phyloP scores from a whole-genome alignment of 2,113 vertebrate genomes.

The Atherinomorus stipes region DNA sequence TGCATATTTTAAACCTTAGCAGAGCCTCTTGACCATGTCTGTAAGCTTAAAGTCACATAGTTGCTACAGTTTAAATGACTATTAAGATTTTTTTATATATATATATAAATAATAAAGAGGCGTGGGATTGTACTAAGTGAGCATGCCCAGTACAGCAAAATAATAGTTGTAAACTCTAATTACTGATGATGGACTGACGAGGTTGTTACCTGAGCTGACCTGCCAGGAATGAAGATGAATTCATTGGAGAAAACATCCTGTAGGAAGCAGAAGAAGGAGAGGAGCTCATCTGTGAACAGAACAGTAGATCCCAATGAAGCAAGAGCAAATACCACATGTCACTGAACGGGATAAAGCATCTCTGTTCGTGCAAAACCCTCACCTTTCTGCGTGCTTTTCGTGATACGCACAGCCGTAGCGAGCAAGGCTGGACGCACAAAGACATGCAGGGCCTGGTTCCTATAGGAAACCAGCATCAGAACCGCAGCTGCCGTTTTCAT shows the following conservation, averaged over 20 bases:
- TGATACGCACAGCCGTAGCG: conserved; percentile 81
- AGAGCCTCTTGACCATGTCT: too few relatives aligned
- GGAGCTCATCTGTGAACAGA: conserved; percentile 87
- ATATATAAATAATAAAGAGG: neutral
- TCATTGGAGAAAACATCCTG: conserved; percentile 88
- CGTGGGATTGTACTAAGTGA: too few relatives aligned
- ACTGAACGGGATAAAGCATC: neutral
- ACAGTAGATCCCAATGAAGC: neutral
- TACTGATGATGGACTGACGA: conserved; percentile 1
- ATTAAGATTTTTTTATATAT: too few relatives aligned
- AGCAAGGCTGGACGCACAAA: conserved; percentile 91
- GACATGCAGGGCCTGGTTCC: conserved; percentile 90
- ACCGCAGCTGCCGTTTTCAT: conserved; percentile 76
- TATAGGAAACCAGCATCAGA: conserved; percentile 90
- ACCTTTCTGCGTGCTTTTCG: conserved; percentile 85
- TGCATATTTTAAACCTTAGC: too few relatives aligned
- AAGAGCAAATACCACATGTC: neutral
- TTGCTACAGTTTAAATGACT: too few relatives aligned
- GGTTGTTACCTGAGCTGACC: conserved; percentile 83
- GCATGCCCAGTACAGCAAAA: neutral
- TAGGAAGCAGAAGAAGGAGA: conserved; percentile 88
- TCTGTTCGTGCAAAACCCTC: neutral
- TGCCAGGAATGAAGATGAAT: conserved; percentile 91
- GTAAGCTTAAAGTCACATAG: too few relatives aligned
- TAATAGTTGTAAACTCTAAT: neutral